Evolutionary conservation across 37 sponge, comb jelly and placozoan species (phyloP).

Genomic region (Axinella damicornis): DNA sequence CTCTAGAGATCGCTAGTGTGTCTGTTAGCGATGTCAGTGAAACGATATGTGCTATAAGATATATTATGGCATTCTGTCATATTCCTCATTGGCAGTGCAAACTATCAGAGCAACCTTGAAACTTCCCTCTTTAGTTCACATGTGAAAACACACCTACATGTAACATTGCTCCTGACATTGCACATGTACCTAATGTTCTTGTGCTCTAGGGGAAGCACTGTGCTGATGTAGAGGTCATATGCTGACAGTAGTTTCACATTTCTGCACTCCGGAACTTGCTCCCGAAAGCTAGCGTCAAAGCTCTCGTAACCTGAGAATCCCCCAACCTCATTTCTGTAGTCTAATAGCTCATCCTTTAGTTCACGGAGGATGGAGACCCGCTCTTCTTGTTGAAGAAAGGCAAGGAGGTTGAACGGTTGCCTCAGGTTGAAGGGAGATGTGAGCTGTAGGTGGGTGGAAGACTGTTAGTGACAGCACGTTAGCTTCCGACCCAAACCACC

Average conservation of each 20-base stretch:
- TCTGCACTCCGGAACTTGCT: conserved; percentile 46
- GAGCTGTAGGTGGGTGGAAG: conserved; percentile 31
- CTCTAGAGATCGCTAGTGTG: too few relatives aligned
- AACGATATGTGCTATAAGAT: too few relatives aligned
- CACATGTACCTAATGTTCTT: conserved; percentile 70
- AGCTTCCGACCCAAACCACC: too few relatives aligned
- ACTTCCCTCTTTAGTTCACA: too few relatives aligned
- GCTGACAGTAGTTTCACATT: conserved; percentile 42
- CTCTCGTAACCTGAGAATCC: background rate
- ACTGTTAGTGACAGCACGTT: background rate
- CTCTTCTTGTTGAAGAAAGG: conserved; percentile 76
- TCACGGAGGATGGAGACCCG: conserved; percentile 35
- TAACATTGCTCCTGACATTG: background rate
- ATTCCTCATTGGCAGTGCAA: too few relatives aligned
- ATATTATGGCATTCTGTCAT: too few relatives aligned
- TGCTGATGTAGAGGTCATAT: conserved; percentile 62
- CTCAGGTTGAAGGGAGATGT: conserved; percentile 74
- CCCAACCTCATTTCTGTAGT: conserved; percentile 40
- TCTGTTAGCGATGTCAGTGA: too few relatives aligned
- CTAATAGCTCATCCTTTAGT: conserved; percentile 54
- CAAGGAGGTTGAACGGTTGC: conserved; percentile 72
- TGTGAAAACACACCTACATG: too few relatives aligned
- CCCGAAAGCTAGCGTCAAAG: conserved; percentile 35
- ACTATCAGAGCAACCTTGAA: too few relatives aligned
- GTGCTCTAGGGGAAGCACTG: conserved; percentile 66